phyloP scores from a whole-genome alignment of 2,113 vertebrate genomes.

The Callocephalon fimbriatum region DNA sequence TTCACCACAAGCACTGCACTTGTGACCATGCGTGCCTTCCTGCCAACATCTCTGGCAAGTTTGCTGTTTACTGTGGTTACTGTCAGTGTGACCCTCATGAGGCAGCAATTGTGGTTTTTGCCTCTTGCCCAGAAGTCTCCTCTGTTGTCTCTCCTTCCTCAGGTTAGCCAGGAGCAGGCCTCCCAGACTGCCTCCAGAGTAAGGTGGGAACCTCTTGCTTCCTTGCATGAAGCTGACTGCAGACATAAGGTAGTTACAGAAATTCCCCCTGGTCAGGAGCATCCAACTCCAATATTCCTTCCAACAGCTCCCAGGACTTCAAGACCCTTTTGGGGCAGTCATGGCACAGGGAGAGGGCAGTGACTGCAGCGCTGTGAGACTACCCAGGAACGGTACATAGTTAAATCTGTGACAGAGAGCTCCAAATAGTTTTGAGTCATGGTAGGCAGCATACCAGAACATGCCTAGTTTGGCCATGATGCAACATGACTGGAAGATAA shows the following conservation, averaged over 20 bases:
- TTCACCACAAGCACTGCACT: accelerated
- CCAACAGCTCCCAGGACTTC: not conserved
- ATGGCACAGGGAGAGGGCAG: not conserved
- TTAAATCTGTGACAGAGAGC: not conserved
- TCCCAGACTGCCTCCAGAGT: accelerated
- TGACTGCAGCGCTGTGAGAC: not conserved
- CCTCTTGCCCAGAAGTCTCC: not conserved
- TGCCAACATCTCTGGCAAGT: not conserved
- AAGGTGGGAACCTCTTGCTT: not conserved
- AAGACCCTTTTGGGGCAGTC: not conserved
- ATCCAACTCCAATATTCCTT: not conserved
- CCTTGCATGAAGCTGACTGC: not conserved
- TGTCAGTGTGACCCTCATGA: not conserved
- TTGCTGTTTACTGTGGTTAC: not conserved
- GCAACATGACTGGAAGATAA: not conserved
- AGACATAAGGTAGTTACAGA: not conserved
- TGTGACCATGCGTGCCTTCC: not conserved
- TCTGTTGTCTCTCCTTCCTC: not conserved
- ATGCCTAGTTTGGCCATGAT: not conserved
- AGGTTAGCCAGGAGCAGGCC: not conserved
- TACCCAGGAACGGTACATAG: not conserved
- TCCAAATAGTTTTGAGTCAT: not conserved
- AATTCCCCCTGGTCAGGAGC: not conserved
- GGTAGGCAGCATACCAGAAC: not conserved
- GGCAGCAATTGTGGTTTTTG: not conserved